These are phyloP conservation scores for Corythaixoides concolor DNA, from an alignment of 2,113 vertebrate species.

Conservation along the genomic window DNA sequence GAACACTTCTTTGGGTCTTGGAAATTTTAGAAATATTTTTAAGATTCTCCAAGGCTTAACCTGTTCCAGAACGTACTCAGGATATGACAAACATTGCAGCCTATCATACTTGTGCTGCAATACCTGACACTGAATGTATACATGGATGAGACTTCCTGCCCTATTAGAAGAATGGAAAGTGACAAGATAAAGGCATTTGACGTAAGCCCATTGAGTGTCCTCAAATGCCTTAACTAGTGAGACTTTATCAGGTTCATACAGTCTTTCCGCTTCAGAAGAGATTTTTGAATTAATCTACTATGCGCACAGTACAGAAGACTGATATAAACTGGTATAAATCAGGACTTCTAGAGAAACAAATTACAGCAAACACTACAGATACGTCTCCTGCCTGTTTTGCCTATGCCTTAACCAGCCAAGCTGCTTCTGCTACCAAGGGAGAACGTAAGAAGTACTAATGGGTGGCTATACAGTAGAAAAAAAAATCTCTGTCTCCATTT, in stretches of 20 bases:
- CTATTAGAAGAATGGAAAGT: not conserved
- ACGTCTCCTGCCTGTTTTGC: too few species aligned
- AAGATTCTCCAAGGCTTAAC: not conserved
- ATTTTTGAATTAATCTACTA: too few species aligned
- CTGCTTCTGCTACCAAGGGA: too few species aligned
- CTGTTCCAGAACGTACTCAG: not conserved
- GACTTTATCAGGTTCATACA: not conserved
- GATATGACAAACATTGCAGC: not conserved
- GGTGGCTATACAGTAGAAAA: too few species aligned
- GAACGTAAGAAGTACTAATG: too few species aligned
- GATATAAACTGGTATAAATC: too few species aligned
- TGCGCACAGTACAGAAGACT: too few species aligned
- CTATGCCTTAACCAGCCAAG: too few species aligned
- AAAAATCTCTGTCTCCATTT: too few species aligned
- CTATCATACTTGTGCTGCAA: not conserved
- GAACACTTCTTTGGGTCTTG: not conserved
- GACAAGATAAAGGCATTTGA: not conserved
- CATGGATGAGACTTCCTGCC: not conserved
- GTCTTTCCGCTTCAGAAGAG: not conserved
- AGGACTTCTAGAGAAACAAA: too few species aligned
- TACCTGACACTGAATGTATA: not conserved
- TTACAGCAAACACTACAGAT: too few species aligned
- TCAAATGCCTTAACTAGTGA: not conserved
- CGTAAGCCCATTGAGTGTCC: not conserved
- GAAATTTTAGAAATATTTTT: not conserved